Base-by-base conservation (phyloP, 1,140 invertebrate genomes). In the Bombus huntii region DNA sequence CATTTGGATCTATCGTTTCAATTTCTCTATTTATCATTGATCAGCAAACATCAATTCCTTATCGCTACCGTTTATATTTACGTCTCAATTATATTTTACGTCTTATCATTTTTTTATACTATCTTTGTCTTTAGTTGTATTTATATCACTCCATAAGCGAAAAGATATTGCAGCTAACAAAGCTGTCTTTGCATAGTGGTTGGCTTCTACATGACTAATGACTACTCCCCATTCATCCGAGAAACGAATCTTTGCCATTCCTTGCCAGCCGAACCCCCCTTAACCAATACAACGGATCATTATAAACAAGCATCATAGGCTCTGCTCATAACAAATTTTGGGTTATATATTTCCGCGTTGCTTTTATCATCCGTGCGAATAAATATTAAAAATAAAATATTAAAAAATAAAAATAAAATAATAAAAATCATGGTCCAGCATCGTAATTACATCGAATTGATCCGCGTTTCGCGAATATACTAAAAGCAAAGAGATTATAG, bases 241-340 rank as follows among this genome's bases (percentile, higher is more conserved):
- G 68, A 77, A 71, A 81, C 68, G 74, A 81, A 15, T 71, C 42
- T 42, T 47, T 47, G 15, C 4, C 44, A 47, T 28, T 59, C 28
- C 28, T 59, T 15, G 44, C 3, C 13, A 44, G 44, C 13, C 3
- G 13, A 15, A 44, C 13, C 13, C 44, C 13, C 44, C 9, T 53
- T 44, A 44, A 66, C 73, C 47, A 18, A 31, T 22, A 25, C 57
- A 31, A 13, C 37, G 76, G 79, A 81, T 85, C 81, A 81, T 90
- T 90, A 84, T 90, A 89, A 90, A 89, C 88, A 90, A 90, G 85
- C 88, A 85, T 87, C 81, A 88, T 44, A 47, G 68, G 44, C 79
- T 59, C 68, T 70, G 65, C 62, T 87, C 42, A 57, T 44, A 34
- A 31, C 39, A 62, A 31, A n/a, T 80, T 80, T 84, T 70, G 31